Evolutionary conservation across 2,797 vertebrate species (phyloP).

Genomic region (Aldrovandia affinis): DNA sequence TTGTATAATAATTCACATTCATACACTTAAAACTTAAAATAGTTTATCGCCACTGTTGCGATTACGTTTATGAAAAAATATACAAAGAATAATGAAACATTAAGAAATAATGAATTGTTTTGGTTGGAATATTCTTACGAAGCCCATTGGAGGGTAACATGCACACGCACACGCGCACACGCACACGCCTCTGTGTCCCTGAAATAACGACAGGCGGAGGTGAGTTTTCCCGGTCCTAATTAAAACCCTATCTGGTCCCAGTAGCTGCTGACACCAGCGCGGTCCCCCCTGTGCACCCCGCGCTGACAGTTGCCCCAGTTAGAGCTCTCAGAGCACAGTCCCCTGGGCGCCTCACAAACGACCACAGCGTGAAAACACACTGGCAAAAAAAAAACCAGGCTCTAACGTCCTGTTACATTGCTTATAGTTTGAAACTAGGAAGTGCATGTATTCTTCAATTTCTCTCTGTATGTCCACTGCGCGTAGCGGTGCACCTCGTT

Average conservation of each 20-base stretch:
- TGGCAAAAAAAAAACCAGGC: not conserved
- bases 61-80: not conserved
- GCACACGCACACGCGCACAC: not conserved
- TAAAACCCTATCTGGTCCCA: conserved; percentile 38
- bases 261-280: conserved; percentile 28
- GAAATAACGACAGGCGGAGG: conserved; percentile 25
- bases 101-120: no score
- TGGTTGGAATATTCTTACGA: not conserved
- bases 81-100: not conserved
- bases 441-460: conserved; percentile 14
- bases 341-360: not conserved
- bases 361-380: not conserved
- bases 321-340: not conserved
- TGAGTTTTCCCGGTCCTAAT: conserved; percentile 34
- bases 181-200: conserved; percentile 20
- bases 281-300: not conserved
- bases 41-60: no score
- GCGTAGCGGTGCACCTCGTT: no score
- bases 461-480: no score
- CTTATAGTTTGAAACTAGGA: no score
- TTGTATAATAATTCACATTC: not conserved
- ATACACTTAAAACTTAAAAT: not conserved
- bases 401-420: not conserved
- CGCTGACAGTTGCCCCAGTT: not conserved
- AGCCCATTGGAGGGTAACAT: no score